These are phyloP conservation scores for Euglossa dilemma DNA, from an alignment of 1,140 invertebrate genomes.

Conservation along the genomic window DNA sequence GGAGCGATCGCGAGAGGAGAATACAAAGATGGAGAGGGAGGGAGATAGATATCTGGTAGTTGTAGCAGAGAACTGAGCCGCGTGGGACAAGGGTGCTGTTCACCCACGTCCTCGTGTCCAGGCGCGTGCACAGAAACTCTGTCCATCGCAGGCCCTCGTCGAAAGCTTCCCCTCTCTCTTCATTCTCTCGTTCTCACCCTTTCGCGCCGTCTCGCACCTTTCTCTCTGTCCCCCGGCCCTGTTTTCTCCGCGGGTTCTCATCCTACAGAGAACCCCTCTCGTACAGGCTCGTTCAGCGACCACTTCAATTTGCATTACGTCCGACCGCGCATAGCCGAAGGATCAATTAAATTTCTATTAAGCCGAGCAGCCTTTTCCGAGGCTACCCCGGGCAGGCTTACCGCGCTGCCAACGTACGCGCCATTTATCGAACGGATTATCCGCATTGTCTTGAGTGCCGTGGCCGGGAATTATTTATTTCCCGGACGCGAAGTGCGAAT, in stretches of 20 bases:
- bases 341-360: conserved; percentile 82
- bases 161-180: background rate
- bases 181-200: conserved; percentile 21
- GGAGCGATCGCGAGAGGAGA: conserved; percentile 6
- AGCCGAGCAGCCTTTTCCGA: conserved; percentile 73
- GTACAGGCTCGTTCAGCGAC: conserved; percentile 58
- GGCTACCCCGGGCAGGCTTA: conserved; percentile 22
- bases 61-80: conserved; percentile 74
- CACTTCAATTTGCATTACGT: conserved; percentile 79
- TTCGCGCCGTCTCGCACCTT: conserved; percentile 36
- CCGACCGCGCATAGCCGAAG: conserved; percentile 78
- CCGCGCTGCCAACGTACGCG: conserved; percentile 50
- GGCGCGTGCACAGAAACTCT: conserved; percentile 57
- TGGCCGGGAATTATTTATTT: conserved; percentile 61
- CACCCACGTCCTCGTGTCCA: conserved; percentile 65
- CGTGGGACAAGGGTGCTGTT: conserved; percentile 76
- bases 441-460: conserved; percentile 58
- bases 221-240: conserved; percentile 10
- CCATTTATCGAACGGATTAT: conserved; percentile 73
- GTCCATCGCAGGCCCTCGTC: conserved; percentile 46
- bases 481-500: conserved; percentile 13
- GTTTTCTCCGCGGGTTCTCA: conserved; percentile 16
- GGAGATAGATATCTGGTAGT: conserved; percentile 32
- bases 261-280: conserved; percentile 28
- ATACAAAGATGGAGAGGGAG: conserved; percentile 28